Evolutionary conservation across 2,797 vertebrate genomes (phyloP).

Genomic region (Lagodon rhomboides): DNA sequence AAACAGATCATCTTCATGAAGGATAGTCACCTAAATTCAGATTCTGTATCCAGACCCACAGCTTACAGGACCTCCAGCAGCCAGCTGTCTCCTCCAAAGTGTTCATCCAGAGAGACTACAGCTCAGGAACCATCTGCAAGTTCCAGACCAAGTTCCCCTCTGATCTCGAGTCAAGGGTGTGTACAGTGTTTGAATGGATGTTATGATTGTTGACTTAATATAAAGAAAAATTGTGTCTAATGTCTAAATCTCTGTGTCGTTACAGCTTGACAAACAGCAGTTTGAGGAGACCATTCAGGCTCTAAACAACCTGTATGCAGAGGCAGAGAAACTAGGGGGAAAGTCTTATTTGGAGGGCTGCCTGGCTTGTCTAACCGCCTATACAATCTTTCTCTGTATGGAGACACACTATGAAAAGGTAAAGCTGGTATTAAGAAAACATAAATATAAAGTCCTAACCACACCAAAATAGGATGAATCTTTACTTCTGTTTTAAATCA

Average conservation of each 20-base stretch:
- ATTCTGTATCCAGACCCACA: slow-evolving; percentile 82
- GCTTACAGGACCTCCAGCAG: slow-evolving; percentile 91
- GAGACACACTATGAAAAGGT: slow-evolving; percentile 99
- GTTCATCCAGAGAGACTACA: slow-evolving; percentile 96
- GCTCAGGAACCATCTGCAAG: slow-evolving; percentile 94
- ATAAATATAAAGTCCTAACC: too few species aligned
- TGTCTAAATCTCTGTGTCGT: slow-evolving; percentile 15
- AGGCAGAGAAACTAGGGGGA: slow-evolving; percentile 96
- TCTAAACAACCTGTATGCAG: slow-evolving; percentile 95
- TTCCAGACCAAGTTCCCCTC: slow-evolving; percentile 97
- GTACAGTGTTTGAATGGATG: not conserved
- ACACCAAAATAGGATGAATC: too few species aligned
- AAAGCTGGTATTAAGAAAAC: not conserved
- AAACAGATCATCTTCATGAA: not conserved
- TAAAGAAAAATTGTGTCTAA: not conserved
- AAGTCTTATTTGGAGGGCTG: slow-evolving; percentile 96
- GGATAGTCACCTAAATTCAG: not conserved
- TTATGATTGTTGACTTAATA: not conserved
- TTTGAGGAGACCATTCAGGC: slow-evolving; percentile 97
- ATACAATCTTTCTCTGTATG: slow-evolving; percentile 97
- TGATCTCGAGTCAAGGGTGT: slow-evolving; percentile 93
- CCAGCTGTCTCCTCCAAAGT: slow-evolving; percentile 93
- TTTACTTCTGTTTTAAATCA: too few species aligned
- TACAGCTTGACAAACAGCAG: slow-evolving; percentile 93
- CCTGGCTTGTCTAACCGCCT: slow-evolving; percentile 94